Conservation (phyloP, 2,113 vertebrate genomes). For the Pampusana beccarii region DNA sequence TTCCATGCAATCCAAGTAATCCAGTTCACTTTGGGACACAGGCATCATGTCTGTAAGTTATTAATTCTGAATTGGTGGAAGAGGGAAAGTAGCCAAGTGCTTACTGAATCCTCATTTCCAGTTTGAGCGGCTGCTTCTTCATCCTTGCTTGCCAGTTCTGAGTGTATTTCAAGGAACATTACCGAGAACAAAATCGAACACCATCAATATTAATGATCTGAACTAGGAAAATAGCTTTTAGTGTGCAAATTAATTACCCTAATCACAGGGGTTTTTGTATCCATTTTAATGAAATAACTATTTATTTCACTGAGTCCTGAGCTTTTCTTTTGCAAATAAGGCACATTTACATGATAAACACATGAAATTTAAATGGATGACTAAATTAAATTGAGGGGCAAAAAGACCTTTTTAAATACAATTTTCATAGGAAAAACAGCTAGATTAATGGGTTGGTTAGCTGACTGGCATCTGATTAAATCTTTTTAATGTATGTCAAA, state of each 20-base stretch:
- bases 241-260: conserved; percentile 85
- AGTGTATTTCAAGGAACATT: conserved; percentile 80
- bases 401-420: conserved; percentile 78
- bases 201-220: conserved; percentile 87
- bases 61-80: conserved; percentile 39
- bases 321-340: conserved; percentile 86
- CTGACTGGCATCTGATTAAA: conserved; percentile 83
- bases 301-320: conserved; percentile 81
- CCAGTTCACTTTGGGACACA: conserved; percentile 54
- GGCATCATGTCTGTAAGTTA: not conserved
- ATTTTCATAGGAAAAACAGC: conserved; percentile 81
- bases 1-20: conserved; percentile 10
- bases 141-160: conserved; percentile 63
- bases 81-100: conserved; percentile 23
- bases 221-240: conserved; percentile 83
- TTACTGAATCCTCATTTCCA: conserved; percentile 47
- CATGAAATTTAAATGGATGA: conserved; percentile 82
- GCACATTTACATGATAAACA: conserved; percentile 85
- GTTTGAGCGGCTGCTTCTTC: conserved; percentile 50
- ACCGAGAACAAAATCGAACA: conserved; percentile 80
- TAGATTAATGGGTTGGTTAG: conserved; percentile 83
- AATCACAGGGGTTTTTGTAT: conserved; percentile 84
- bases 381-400: conserved; percentile 79
- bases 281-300: conserved; percentile 86
- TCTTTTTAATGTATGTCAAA: conserved; percentile 82